A percentile compares a stretch with the other conserved stretches of the same genome.
phyloP scores from a whole-genome alignment of 2,888 invertebrate species.

The Scelioninae gen. 2 region DNA sequence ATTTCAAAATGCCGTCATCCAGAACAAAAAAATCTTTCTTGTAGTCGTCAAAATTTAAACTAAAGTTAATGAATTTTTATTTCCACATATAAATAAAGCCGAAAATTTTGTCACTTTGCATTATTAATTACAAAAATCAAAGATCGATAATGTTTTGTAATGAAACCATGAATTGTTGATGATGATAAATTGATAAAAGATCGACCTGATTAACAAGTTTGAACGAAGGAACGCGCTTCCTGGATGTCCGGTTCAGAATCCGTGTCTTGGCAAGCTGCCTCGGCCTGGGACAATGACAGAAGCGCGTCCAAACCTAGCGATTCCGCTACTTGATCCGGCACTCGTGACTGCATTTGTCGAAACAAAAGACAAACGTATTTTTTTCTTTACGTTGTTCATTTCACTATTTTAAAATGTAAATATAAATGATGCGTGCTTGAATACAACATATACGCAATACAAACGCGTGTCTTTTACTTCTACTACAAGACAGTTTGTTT shows the following conservation, averaged over 20 bases:
- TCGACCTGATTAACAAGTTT: constrained; percentile 66
- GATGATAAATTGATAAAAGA: constrained; percentile 18
- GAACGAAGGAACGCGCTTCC: constrained; percentile 69
- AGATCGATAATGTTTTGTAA: too few relatives aligned
- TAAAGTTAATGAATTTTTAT: constrained; percentile 10
- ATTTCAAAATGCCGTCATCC: neutral
- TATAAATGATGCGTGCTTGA: constrained; percentile 31
- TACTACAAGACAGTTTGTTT: neutral
- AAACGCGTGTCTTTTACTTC: neutral
- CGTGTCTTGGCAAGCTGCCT: constrained; percentile 68
- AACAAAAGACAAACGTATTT: constrained; percentile 62
- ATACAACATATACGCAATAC: neutral
- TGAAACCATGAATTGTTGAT: constrained; percentile 1
- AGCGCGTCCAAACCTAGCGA: constrained; percentile 73
- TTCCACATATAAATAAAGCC: neutral
- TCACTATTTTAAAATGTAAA: constrained; percentile 9
- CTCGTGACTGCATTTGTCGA: constrained; percentile 65
- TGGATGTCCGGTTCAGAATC: constrained; percentile 70
- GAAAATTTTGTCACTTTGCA: constrained; percentile 36
- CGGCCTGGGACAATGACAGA: constrained; percentile 73
- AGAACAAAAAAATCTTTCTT: constrained; percentile 11
- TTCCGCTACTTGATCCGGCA: constrained; percentile 67
- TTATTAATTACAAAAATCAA: too few relatives aligned
- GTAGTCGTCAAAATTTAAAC: constrained; percentile 22
- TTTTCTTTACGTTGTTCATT: constrained; percentile 8